Base-by-base conservation (phyloP, 2,113 vertebrate genomes). In the Ariopsis seemanni region DNA sequence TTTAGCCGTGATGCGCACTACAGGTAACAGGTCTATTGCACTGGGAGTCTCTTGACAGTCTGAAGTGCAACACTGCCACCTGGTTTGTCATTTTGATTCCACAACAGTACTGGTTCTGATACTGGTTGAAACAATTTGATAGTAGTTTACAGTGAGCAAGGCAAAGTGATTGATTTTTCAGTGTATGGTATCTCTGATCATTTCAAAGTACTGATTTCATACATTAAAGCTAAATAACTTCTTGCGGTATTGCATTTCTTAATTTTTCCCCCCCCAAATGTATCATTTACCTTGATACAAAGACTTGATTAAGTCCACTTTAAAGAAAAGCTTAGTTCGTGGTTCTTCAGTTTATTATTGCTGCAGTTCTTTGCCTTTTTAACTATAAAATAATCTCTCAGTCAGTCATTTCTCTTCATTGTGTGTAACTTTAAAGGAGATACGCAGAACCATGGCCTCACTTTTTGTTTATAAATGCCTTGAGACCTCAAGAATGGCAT, bases 11-110 rank as follows among this genome's bases (percentile, higher is more conserved):
- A 34, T 65, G 57, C 22, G 17, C 25, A 27, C 14, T n/a, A n/a
- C 30, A 82, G 78, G 65, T 87, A 74, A 74, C 63, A 82, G 55
- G 34, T 25, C 67, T 82, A 77, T 71, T 69, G 30, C 58, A 58
- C 14, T 25, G 7, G 17, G 48, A 80, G 20, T 57, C 12, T 85
- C 72, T 63, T 63, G 52, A 78, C 72, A 52, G 78, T 55, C 27
- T 77, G 71, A 83, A 83, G 82, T 67, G n/a, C 86, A 87, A 83
- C 58, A 83, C 86, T 87, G 86, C 86, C 86, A 87, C 50, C 86
- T 87, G 58, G 57, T 77, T 87, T 74, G 55, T n/a, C 17, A 82
- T 22, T 63, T 25, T 14, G 8, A 75, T 42, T 77, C 27, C 42
- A 83, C 52, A 84, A 71, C 62, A 42, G 42, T 42, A 58, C 25